Evolutionary conservation across 2,113 vertebrate genomes (phyloP).

Genomic region (Nibea coibor): DNA sequence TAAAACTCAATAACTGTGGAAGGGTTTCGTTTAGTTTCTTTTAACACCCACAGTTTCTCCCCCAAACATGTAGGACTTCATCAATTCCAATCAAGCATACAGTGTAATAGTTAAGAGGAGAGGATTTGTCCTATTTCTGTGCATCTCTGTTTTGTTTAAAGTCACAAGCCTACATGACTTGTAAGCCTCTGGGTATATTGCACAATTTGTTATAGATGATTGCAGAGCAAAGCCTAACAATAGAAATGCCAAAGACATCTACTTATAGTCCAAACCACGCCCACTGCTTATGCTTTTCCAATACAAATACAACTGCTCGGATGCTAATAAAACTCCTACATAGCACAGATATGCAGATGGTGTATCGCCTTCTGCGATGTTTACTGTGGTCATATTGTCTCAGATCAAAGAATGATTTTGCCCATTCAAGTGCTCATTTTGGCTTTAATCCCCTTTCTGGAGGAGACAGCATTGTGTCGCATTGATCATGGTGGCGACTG

Average conservation of each 20-base stretch:
- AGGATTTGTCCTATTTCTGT: not conserved
- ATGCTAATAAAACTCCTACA: not conserved
- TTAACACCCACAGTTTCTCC: no score
- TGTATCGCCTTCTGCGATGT: slow-evolving; percentile 11
- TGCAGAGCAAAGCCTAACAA: not conserved
- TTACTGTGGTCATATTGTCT: slow-evolving; percentile 2
- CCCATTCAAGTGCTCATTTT: slow-evolving; percentile 14
- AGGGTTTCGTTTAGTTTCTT: not conserved
- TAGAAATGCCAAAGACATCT: not conserved
- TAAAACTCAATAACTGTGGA: not conserved
- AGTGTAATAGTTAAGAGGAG: not conserved
- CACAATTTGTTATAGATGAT: not conserved
- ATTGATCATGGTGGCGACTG: slow-evolving; percentile 40
- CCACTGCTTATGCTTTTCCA: not conserved
- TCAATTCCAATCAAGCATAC: not conserved
- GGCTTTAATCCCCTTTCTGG: slow-evolving; percentile 16
- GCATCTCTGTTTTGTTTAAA: not conserved
- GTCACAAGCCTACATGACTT: not conserved
- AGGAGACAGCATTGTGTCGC: slow-evolving; percentile 14
- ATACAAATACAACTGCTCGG: not conserved
- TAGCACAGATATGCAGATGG: not conserved
- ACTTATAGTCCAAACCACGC: not conserved
- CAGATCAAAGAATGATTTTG: slow-evolving; percentile 29
- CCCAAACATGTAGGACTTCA: not conserved
- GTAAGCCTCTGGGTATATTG: not conserved